These are phyloP conservation scores for Hylyphantes graminicola DNA, from an alignment of 1,140 invertebrate genomes.

Conservation along the genomic window DNA sequence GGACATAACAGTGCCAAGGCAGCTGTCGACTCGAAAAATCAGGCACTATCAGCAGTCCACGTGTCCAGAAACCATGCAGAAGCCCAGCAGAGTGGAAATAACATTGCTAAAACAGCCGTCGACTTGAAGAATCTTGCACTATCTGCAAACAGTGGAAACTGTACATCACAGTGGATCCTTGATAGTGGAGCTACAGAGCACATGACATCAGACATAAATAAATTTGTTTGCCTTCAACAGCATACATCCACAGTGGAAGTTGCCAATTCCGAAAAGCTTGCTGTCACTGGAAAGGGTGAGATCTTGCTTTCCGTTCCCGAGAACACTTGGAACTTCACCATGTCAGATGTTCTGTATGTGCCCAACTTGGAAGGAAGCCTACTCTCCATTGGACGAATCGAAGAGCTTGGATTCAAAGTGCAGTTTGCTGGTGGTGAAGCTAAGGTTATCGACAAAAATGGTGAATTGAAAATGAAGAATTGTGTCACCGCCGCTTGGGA, in stretches of 20 bases:
- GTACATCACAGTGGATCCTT: slow-evolving; percentile 1
- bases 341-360: slow-evolving; percentile 21
- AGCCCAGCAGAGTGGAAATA: not conserved
- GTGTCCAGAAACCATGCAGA: not conserved
- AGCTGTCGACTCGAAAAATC: not conserved
- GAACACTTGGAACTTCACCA: not conserved
- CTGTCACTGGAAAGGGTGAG: not conserved
- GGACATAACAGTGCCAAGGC: slow-evolving; percentile 6
- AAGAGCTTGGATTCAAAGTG: slow-evolving; percentile 7
- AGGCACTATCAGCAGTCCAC: not conserved
- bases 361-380: slow-evolving; percentile 20
- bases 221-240: not conserved
- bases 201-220: slow-evolving; percentile 12
- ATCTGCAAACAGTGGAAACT: not conserved
- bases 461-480: slow-evolving; percentile 2
- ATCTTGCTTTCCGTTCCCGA: not conserved
- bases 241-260: not conserved
- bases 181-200: slow-evolving; percentile 31
- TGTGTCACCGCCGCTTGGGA: slow-evolving; percentile 1
- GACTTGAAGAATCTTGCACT: not conserved
- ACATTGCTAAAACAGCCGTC: slow-evolving; percentile 5
- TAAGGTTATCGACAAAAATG: no score
- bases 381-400: slow-evolving; percentile 29
- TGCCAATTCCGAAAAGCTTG: slow-evolving; percentile 1
- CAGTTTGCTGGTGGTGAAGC: slow-evolving; percentile 5